Conservation (phyloP, 2,113 vertebrate species). For the Astur gentilis region DNA sequence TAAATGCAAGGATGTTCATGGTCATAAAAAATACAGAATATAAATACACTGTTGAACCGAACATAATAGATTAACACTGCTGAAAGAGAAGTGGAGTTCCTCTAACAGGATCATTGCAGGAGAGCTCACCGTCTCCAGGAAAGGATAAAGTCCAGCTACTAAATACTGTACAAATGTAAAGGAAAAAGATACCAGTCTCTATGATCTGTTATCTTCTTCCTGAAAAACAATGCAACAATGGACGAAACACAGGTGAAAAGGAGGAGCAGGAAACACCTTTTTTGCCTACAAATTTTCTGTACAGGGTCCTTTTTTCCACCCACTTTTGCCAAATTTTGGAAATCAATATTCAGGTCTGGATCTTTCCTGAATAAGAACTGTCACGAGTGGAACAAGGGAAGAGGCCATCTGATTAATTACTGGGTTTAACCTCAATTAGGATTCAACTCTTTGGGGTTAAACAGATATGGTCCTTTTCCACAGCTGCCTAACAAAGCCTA, state of each 20-base stretch:
- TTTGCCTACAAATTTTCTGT: not conserved
- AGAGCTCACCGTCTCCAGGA: not conserved
- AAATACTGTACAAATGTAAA: not conserved
- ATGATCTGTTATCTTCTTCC: not conserved
- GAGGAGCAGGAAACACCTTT: not conserved
- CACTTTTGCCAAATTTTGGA: not conserved
- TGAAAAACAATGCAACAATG: not conserved
- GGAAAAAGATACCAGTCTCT: not conserved
- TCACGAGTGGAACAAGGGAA: not conserved
- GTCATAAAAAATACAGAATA: not conserved
- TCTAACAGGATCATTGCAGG: not conserved
- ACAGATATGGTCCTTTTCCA: not conserved
- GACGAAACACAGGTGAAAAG: not conserved
- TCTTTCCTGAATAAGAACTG: not conserved
- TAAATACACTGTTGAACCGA: not conserved
- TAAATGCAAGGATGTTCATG: not conserved
- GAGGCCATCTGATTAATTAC: not conserved
- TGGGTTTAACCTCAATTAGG: not conserved
- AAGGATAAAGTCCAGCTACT: not conserved
- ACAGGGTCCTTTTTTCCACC: not conserved
- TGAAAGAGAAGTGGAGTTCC: not conserved
- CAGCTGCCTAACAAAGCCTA: not conserved
- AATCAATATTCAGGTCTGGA: not conserved
- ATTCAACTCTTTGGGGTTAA: not conserved
- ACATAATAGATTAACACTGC: not conserved